These are phyloP conservation scores for Gymnothorax reevesii DNA, from an alignment of 2,797 vertebrate species.

Conservation along the genomic window DNA sequence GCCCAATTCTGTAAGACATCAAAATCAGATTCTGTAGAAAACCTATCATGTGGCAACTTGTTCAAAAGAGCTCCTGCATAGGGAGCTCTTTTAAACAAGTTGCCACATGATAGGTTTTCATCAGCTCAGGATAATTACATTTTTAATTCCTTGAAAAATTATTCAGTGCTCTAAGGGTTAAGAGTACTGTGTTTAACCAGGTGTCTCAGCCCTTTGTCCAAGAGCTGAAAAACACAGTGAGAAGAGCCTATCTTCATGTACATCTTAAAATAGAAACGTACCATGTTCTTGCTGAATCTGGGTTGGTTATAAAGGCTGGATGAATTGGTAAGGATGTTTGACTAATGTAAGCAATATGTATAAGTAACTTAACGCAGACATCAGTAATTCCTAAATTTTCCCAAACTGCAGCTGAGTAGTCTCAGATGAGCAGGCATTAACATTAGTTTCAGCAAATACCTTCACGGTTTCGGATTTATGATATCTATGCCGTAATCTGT, in stretches of 20 bases:
- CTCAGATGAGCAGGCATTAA: not conserved
- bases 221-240: not conserved
- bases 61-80: no score
- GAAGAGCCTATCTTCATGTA: not conserved
- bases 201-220: not conserved
- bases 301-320: not conserved
- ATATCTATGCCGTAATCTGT: not conserved
- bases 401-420: not conserved
- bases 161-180: not conserved
- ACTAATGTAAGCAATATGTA: not conserved
- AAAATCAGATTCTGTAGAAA: no score
- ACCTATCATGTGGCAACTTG: no score
- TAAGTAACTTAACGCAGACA: not conserved
- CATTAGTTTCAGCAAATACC: not conserved
- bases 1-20: no score
- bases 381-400: not conserved
- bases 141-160: no score
- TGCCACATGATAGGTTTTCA: no score
- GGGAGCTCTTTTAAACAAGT: no score
- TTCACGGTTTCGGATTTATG: not conserved
- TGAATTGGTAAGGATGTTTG: not conserved
- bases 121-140: no score
- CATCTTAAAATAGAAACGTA: not conserved
- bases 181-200: not conserved
- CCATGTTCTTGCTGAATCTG: not conserved